A percentile compares a stretch with the other conserved stretches of the same genome.
These are phyloP conservation scores for Rhineura floridana DNA, from an alignment of 2,113 vertebrate species.

Conservation along the genomic window DNA sequence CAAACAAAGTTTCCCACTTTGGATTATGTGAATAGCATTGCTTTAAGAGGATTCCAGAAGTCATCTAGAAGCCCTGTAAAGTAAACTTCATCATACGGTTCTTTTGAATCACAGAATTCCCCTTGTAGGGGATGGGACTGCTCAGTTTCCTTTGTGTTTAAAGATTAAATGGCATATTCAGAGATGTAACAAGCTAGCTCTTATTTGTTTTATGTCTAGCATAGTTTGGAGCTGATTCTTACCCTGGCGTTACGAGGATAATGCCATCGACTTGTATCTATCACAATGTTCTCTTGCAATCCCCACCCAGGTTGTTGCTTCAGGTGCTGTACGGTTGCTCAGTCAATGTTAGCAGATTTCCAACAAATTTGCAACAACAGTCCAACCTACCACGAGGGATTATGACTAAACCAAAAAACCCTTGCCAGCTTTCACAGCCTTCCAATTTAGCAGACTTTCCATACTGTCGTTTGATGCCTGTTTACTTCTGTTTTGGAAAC, in stretches of 20 bases:
- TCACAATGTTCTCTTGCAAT: slow-evolving; percentile 24
- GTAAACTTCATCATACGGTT: background rate
- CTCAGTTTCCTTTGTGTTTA: background rate
- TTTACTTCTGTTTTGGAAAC: slow-evolving; percentile 35
- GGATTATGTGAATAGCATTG: slow-evolving; percentile 2
- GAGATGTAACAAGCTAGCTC: slow-evolving; percentile 44
- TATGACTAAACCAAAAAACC: slow-evolving; percentile 64
- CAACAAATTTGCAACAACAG: slow-evolving; percentile 66
- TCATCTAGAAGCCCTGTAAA: background rate
- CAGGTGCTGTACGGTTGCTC: slow-evolving; percentile 53
- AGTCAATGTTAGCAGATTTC: slow-evolving; percentile 68
- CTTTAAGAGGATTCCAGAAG: slow-evolving; percentile 29
- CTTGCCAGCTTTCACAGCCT: slow-evolving; percentile 60
- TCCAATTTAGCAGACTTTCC: slow-evolving; percentile 55
- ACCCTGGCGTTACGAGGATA: slow-evolving; percentile 37
- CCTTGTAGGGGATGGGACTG: slow-evolving; percentile 5
- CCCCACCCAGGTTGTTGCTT: slow-evolving; percentile 62
- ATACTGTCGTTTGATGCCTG: slow-evolving; percentile 34
- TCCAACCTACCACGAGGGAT: slow-evolving; percentile 67
- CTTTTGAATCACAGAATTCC: background rate
- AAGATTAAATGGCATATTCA: slow-evolving; percentile 17
- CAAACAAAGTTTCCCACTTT: background rate
- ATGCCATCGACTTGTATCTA: background rate
- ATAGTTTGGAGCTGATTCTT: slow-evolving; percentile 11
- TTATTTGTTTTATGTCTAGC: slow-evolving; percentile 25